A percentile compares a stretch with the other conserved stretches of the same genome.
These are phyloP conservation scores for Progne subis DNA, from an alignment of 2,113 vertebrate species.

Conservation along the genomic window DNA sequence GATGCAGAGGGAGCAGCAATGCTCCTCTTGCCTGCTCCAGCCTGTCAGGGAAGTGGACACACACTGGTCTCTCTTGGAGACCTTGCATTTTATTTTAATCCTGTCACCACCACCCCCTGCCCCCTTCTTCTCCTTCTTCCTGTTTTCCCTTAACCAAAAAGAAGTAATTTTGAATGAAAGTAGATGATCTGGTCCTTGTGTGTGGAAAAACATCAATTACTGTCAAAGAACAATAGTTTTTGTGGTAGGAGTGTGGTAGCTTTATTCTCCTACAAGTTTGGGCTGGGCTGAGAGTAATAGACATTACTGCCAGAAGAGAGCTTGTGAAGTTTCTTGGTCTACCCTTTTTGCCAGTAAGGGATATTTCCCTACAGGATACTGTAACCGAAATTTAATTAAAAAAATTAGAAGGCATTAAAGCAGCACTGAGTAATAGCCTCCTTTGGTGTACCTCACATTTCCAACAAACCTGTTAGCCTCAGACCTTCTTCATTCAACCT, in stretches of 20 bases:
- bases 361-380: slow-evolving; percentile 40
- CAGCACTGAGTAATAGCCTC: slow-evolving; percentile 52
- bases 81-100: slow-evolving; percentile 1
- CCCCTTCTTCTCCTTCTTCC: background rate
- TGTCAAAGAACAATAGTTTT: slow-evolving; percentile 44
- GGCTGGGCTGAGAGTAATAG: slow-evolving; percentile 52
- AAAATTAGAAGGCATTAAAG: slow-evolving; percentile 66
- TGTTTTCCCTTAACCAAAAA: slow-evolving; percentile 35
- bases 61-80: background rate
- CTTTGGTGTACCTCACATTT: slow-evolving; percentile 47
- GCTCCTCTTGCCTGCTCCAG: background rate
- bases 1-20: background rate
- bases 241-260: slow-evolving; percentile 45
- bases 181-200: slow-evolving; percentile 49
- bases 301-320: slow-evolving; percentile 12
- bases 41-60: background rate
- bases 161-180: slow-evolving; percentile 26
- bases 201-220: slow-evolving; percentile 59
- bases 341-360: background rate
- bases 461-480: slow-evolving; percentile 30
- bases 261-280: slow-evolving; percentile 62
- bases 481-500: slow-evolving; percentile 20
- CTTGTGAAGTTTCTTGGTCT: slow-evolving; percentile 38
- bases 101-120: background rate
- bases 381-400: slow-evolving; percentile 54